Evolutionary conservation across 2,113 vertebrate species (phyloP), one percentile per base, ranked within the genome.

Genomic region (Lichenostomus cassidix): DNA sequence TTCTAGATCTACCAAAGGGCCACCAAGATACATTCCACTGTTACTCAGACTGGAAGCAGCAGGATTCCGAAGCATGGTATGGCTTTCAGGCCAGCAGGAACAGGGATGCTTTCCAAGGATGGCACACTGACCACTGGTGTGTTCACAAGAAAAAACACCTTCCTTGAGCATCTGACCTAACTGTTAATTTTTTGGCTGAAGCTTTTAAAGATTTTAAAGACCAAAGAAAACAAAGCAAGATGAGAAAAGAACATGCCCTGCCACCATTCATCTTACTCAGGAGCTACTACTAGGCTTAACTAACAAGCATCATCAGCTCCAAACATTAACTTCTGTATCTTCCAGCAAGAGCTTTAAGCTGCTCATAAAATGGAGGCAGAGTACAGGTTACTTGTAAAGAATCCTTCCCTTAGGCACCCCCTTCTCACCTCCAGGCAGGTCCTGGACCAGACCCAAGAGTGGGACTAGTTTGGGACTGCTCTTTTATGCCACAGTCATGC

Each of bases 21-120:
- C 20, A 3, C 4, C 35, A 56, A 79, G 31, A 16, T 5, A 50
- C 0, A 0, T 49, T 67, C 29, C 25, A 58, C 49, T 69, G 28
- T 83, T 73, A 58, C 0, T 31, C 16, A 70, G 33, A 55, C 13
- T 0, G 3, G 15, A 90, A 14, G 31, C 46, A 56, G 53, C 27
- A 58, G 55, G 35, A 46, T 77, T 86, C n/a, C 71, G 37, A 88
- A 53, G 55, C 3, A 2, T 1, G 2, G 16, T 6, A 46, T 33
- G 25, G 23, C 23, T 65, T 62, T 86, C 63, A 69, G 59, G 39
- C 28, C 59, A 93, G 37, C 1, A 5, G 15, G 44, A 70, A 25
- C 5, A 39, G 9, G 28, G 46, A n/a, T 6, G 10, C 21, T 35
- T 70, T 89, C 49, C 50, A 71, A 70, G 23, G 68, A 60, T 49